phyloP scores from a whole-genome alignment of 2,888 invertebrate genomes.

The Sarcophaga carnaria region DNA sequence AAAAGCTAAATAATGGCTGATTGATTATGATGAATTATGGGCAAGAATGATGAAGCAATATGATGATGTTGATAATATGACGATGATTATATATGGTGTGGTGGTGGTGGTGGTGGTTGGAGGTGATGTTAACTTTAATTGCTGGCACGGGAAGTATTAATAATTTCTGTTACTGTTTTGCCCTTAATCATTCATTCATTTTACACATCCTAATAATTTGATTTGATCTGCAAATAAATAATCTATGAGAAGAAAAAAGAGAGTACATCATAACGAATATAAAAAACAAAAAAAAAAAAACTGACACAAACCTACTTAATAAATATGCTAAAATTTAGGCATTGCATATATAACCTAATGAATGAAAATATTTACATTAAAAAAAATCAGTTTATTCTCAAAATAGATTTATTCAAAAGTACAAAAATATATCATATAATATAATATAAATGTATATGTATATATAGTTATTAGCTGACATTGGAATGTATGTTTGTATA shows the following conservation, averaged over 20 bases:
- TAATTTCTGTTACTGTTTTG: background rate
- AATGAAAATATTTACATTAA: conserved; percentile 20
- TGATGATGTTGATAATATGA: conserved; percentile 40
- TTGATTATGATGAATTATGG: conserved; percentile 27
- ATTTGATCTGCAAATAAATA: conserved; percentile 60
- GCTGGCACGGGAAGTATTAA: conserved; percentile 23
- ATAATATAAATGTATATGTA: conserved; percentile 49
- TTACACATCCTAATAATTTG: background rate
- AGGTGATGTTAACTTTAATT: conserved; percentile 41
- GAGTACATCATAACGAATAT: background rate
- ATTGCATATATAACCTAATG: background rate
- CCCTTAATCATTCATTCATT: background rate
- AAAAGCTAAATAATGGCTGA: conserved; percentile 1
- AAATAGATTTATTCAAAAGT: conserved; percentile 72
- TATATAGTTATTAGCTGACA: conserved; percentile 52
- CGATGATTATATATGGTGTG: conserved; percentile 58
- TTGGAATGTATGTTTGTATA: conserved; percentile 66
- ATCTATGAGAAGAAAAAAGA: conserved; percentile 16
- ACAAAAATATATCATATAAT: conserved; percentile 69
- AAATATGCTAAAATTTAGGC: background rate
- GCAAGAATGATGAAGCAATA: conserved; percentile 31
- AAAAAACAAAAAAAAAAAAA: conserved; percentile 10
- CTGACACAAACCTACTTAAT: conserved; percentile 48
- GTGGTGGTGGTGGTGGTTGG: conserved; percentile 53
- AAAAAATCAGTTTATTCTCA: conserved; percentile 65